These are phyloP conservation scores for Bacillus rossius DNA, from an alignment of 1,140 invertebrate species.

Conservation along the genomic window DNA sequence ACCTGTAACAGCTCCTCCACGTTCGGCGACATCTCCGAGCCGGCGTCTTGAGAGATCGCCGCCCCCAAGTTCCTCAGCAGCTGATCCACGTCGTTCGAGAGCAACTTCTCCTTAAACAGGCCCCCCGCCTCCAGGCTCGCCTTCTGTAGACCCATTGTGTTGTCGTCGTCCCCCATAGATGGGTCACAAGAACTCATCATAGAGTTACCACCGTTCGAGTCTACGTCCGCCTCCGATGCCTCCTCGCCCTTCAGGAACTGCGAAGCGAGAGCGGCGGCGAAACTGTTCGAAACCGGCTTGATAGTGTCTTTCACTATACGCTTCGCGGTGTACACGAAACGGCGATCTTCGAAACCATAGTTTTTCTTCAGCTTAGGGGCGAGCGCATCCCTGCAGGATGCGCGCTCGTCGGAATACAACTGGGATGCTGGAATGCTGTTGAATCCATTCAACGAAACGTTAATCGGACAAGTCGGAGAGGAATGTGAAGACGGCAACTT, in stretches of 20 bases:
- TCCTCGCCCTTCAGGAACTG: constrained; percentile 1
- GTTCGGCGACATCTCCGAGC: constrained; percentile 4
- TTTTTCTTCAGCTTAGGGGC: no score
- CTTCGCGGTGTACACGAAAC: background rate
- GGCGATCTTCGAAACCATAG: background rate
- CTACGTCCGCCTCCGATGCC: background rate
- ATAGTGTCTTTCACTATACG: background rate
- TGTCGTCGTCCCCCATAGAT: constrained; percentile 59
- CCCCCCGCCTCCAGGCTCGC: background rate
- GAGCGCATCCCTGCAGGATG: background rate
- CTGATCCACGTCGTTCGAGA: constrained; percentile 18
- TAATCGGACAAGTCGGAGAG: constrained; percentile 18
- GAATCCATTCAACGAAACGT: constrained; percentile 15
- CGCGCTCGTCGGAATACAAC: constrained; percentile 9
- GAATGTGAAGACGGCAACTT: constrained; percentile 34
- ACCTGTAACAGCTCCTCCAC: constrained; percentile 17
- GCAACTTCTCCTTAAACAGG: constrained; percentile 15
- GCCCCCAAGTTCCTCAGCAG: constrained; percentile 16
- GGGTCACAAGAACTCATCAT: constrained; percentile 44
- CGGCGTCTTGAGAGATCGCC: constrained; percentile 8
- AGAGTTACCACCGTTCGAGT: constrained; percentile 26
- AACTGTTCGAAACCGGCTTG: constrained; percentile 9
- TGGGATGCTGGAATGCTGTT: constrained; percentile 12
- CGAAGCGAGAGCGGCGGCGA: constrained; percentile 17
- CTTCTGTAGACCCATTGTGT: constrained; percentile 55